A percentile compares a stretch with the other conserved stretches of the same genome.
phyloP scores from a whole-genome alignment of 2,113 vertebrate genomes.

The Tetrao urogallus region DNA sequence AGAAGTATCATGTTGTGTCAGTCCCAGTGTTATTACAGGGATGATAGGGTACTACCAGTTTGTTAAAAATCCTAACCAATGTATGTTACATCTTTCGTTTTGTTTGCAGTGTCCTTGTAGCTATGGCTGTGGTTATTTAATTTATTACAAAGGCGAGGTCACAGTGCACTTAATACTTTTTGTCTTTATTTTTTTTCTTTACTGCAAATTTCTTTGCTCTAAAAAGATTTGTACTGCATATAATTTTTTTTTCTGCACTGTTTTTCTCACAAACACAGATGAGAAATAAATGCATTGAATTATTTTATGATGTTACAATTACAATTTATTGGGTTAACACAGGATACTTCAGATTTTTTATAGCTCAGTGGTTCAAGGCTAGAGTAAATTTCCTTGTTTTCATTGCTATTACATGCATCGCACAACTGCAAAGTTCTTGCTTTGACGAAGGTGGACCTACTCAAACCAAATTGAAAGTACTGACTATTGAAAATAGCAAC shows the following conservation, averaged over 20 bases:
- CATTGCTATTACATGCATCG: background rate
- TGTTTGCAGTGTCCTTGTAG: background rate
- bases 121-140: background rate
- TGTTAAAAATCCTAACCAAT: background rate
- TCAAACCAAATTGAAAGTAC: background rate
- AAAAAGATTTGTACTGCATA: background rate
- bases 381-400: background rate
- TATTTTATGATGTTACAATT: background rate
- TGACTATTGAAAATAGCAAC: background rate
- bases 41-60: background rate
- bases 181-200: fast-evolving
- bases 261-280: background rate
- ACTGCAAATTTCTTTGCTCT: background rate
- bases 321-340: background rate
- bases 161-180: background rate
- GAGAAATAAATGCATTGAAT: background rate
- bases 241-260: background rate
- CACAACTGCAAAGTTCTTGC: background rate
- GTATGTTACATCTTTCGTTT: background rate
- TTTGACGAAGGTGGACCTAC: background rate
- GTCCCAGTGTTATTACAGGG: background rate
- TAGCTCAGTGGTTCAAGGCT: background rate
- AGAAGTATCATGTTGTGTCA: background rate
- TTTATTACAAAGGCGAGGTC: background rate
- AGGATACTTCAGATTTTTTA: background rate